Percentiles rank a stretch among this genome's conserved stretches.
These are phyloP conservation scores for Campoplex capitator DNA, from an alignment of 2,888 invertebrate genomes.

Conservation along the genomic window DNA sequence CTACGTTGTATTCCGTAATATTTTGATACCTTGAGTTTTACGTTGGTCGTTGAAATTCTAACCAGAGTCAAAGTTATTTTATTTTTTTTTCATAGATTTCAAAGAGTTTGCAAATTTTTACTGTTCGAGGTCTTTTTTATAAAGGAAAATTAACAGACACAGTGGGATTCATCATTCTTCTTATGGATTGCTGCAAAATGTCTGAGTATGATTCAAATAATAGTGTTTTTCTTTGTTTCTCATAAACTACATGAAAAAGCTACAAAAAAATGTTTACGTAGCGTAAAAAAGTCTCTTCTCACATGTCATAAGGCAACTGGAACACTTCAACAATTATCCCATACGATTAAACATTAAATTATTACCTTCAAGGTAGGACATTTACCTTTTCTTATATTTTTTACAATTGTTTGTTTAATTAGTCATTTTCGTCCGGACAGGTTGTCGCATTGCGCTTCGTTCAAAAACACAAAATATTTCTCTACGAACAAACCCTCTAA, in stretches of 20 bases:
- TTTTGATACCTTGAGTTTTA: neutral
- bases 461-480: slow-evolving; percentile 17
- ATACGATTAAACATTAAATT: slow-evolving; percentile 16
- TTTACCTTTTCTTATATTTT: slow-evolving; percentile 11
- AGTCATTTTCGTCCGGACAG: slow-evolving; percentile 1
- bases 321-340: slow-evolving; percentile 5
- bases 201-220: neutral
- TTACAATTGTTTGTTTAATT: slow-evolving; percentile 2
- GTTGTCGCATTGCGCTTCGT: slow-evolving; percentile 29
- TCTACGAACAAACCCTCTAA: slow-evolving; percentile 15
- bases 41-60: neutral
- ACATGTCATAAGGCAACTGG: slow-evolving; percentile 13
- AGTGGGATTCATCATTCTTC: neutral
- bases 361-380: slow-evolving; percentile 9
- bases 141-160: neutral
- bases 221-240: neutral
- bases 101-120: neutral
- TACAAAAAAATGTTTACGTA: slow-evolving; percentile 10
- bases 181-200: slow-evolving; percentile 7
- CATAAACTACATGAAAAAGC: slow-evolving; percentile 13
- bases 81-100: neutral
- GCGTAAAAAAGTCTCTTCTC: slow-evolving; percentile 7
- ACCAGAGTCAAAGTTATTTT: neutral
- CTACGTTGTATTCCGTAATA: neutral
- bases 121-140: neutral